These are phyloP conservation scores for Drosophila truncata DNA, from an alignment of 1,140 invertebrate species.

Conservation along the genomic window DNA sequence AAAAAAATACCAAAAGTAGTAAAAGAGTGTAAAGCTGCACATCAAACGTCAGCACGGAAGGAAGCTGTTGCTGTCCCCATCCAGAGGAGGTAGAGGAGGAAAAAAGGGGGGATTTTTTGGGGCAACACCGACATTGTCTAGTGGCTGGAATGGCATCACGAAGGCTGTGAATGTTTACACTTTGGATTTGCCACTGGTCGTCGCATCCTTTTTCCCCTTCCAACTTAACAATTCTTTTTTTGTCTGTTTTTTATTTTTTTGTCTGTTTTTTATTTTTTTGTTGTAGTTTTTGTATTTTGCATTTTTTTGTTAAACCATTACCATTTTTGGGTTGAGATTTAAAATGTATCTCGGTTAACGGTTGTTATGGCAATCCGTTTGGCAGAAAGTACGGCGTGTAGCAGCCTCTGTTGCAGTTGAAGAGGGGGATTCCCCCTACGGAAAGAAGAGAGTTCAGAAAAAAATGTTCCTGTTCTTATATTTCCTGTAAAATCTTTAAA, in stretches of 20 bases:
- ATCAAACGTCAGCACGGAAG: slow-evolving; percentile 81
- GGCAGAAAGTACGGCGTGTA: slow-evolving; percentile 21
- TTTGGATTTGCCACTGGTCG: slow-evolving; percentile 78
- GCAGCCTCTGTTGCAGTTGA: slow-evolving; percentile 66
- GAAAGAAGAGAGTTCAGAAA: not conserved
- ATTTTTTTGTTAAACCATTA: slow-evolving; percentile 34
- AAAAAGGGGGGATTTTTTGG: not conserved
- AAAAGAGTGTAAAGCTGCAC: slow-evolving; percentile 47
- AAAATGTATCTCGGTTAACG: slow-evolving; percentile 76
- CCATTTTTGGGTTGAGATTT: slow-evolving; percentile 52
- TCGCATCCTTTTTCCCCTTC: slow-evolving; percentile 34
- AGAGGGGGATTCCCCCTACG: slow-evolving; percentile 4
- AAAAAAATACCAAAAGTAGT: not conserved
- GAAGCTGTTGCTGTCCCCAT: slow-evolving; percentile 71
- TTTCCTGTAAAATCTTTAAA: not conserved
- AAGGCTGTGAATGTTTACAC: slow-evolving; percentile 82
- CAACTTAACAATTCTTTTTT: not conserved
- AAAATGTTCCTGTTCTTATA: not conserved
- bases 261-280: not conserved
- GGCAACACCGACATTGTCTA: slow-evolving; percentile 41
- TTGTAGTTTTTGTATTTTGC: slow-evolving; percentile 5
- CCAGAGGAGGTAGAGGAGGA: not conserved
- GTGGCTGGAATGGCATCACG: slow-evolving; percentile 16
- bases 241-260: no score
- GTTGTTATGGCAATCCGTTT: slow-evolving; percentile 74